phyloP scores from a whole-genome alignment of 2,797 vertebrate genomes.

The Chelon auratus region DNA sequence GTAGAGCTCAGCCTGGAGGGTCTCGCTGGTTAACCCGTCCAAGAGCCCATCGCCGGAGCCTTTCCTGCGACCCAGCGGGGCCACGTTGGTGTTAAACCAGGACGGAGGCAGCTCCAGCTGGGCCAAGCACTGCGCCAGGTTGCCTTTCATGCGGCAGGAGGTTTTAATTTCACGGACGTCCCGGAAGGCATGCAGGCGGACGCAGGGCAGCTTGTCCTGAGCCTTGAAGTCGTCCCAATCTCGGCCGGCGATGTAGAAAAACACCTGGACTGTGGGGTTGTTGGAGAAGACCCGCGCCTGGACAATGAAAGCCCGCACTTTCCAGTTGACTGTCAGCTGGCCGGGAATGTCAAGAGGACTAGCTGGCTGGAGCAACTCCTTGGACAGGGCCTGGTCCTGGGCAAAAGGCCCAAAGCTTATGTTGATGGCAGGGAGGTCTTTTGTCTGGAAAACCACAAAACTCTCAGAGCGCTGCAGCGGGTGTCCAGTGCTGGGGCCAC shows the following conservation, averaged over 20 bases:
- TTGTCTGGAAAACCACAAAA: conserved; percentile 98
- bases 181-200: conserved; percentile 93
- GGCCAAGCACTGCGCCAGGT: conserved; percentile 93
- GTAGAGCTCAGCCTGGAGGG: conserved; percentile 93
- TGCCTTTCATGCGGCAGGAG: conserved; percentile 92
- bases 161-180: conserved; percentile 92
- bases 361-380: conserved; percentile 93
- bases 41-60: conserved; percentile 82
- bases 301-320: conserved; percentile 96
- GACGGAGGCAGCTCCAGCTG: conserved; percentile 91
- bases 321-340: conserved; percentile 97
- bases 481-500: conserved; percentile 74
- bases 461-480: conserved; percentile 92
- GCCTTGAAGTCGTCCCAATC: conserved; percentile 97
- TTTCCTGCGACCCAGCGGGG: conserved; percentile 88
- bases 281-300: conserved; percentile 90
- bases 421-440: conserved; percentile 94
- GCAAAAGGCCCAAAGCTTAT: conserved; percentile 93
- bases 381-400: conserved; percentile 91
- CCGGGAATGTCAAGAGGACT: conserved; percentile 93
- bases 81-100: conserved; percentile 92
- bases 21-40: conserved; percentile 85
- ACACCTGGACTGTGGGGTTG: conserved; percentile 92
- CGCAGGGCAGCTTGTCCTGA: conserved; percentile 92
- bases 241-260: conserved; percentile 96